phyloP scores from a whole-genome alignment of 2,888 invertebrate species.

The Chrysodeixis includens region DNA sequence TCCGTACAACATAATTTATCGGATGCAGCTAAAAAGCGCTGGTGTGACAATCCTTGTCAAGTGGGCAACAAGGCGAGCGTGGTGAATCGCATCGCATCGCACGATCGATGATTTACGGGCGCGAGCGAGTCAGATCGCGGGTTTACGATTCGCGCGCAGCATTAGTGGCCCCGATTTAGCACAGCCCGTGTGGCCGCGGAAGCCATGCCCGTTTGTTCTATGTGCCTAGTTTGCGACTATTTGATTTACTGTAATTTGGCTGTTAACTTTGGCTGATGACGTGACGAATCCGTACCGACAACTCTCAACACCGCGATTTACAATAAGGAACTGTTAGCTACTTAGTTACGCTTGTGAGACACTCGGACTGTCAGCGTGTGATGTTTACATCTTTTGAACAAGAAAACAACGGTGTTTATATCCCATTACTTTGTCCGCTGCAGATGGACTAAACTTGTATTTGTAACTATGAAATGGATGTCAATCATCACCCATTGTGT shows the following conservation, averaged over 20 bases:
- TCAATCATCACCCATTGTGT: constrained; percentile 19
- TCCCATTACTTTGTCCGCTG: constrained; percentile 39
- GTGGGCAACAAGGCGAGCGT: constrained; percentile 63
- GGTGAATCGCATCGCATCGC: constrained; percentile 81
- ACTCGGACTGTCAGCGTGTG: constrained; percentile 51
- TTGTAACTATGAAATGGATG: constrained; percentile 25
- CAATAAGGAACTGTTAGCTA: constrained; percentile 57
- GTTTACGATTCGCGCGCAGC: constrained; percentile 72
- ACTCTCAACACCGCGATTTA: constrained; percentile 55
- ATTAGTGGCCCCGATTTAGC: constrained; percentile 73
- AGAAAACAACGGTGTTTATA: constrained; percentile 50
- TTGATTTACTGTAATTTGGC: constrained; percentile 76
- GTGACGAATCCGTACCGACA: constrained; percentile 55
- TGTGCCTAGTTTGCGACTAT: constrained; percentile 68
- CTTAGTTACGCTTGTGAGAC: constrained; percentile 48
- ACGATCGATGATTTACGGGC: constrained; percentile 81
- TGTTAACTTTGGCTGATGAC: constrained; percentile 61
- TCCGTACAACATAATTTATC: constrained; percentile 10
- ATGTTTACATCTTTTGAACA: constrained; percentile 49
- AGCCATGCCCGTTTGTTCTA: constrained; percentile 65
- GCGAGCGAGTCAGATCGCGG: constrained; percentile 76
- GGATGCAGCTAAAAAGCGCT: constrained; percentile 44
- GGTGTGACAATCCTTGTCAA: constrained; percentile 33
- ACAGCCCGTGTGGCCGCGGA: constrained; percentile 76
- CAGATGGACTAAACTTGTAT: constrained; percentile 19